These are phyloP conservation scores for Nomada ferruginata DNA, from an alignment of 2,888 invertebrate genomes.

Conservation along the genomic window DNA sequence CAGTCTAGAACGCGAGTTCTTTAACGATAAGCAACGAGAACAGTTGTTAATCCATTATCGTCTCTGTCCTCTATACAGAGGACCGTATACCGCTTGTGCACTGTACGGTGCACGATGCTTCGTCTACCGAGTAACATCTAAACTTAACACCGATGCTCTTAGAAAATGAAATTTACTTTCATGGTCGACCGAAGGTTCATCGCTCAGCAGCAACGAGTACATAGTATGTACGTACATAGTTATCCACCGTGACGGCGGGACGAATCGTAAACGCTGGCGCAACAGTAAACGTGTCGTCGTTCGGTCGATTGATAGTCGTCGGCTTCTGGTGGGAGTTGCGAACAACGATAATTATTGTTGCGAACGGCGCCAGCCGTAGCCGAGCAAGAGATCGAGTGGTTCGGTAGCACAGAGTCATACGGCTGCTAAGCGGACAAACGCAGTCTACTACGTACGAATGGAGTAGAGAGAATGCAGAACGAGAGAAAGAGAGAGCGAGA, in stretches of 20 bases:
- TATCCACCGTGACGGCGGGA: not conserved
- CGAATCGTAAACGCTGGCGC: conserved; percentile 45
- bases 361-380: conserved; percentile 77
- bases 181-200: too few species aligned
- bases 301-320: conserved; percentile 52
- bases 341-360: conserved; percentile 79
- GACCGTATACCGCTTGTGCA: too few species aligned
- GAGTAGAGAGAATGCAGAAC: conserved; percentile 17
- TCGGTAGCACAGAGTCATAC: conserved; percentile 38
- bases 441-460: not conserved
- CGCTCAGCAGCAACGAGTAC: not conserved
- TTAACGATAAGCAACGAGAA: too few species aligned
- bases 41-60: too few species aligned
- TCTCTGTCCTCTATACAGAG: too few species aligned
- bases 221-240: not conserved
- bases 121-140: too few species aligned
- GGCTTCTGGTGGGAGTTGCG: conserved; percentile 50
- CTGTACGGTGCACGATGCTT: too few species aligned
- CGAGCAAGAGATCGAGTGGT: conserved; percentile 64
- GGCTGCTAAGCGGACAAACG: conserved; percentile 22
- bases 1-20: too few species aligned
- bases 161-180: not conserved
- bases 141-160: too few species aligned
- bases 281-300: conserved; percentile 26
- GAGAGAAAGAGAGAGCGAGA: conserved; percentile 11